These are phyloP conservation scores for Tinea trinotella DNA, from an alignment of 2,888 invertebrate genomes.

Conservation along the genomic window DNA sequence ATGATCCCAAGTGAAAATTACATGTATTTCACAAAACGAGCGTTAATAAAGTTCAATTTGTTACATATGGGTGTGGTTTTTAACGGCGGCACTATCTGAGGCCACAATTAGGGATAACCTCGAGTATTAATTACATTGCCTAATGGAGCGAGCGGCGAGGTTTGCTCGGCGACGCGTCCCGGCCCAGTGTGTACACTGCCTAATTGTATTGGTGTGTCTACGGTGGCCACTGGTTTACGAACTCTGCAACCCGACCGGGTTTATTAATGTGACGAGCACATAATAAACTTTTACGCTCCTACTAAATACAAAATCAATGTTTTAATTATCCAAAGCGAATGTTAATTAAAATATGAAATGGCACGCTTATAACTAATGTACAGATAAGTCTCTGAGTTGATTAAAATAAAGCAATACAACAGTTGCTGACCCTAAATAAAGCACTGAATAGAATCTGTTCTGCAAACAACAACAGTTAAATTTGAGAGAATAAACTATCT, in stretches of 20 bases:
- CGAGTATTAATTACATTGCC: constrained; percentile 67
- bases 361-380: background rate
- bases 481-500: background rate
- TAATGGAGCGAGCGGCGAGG: constrained; percentile 52
- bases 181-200: constrained; percentile 40
- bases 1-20: background rate
- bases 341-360: background rate
- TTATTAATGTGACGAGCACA: background rate
- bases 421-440: background rate
- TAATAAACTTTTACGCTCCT: background rate
- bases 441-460: constrained; percentile 3
- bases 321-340: background rate
- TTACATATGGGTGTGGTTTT: constrained; percentile 45
- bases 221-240: constrained; percentile 9
- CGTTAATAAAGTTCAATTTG: constrained; percentile 18
- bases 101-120: constrained; percentile 60
- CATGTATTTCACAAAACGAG: background rate
- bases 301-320: background rate
- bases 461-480: background rate
- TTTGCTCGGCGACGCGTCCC: constrained; percentile 46
- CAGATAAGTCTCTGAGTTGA: background rate
- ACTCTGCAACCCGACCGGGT: background rate
- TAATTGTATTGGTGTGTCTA: constrained; percentile 26
- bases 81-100: constrained; percentile 46
- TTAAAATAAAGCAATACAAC: background rate